These are phyloP conservation scores for Synanthedon vespiformis DNA, from an alignment of 2,888 invertebrate species.

Conservation along the genomic window DNA sequence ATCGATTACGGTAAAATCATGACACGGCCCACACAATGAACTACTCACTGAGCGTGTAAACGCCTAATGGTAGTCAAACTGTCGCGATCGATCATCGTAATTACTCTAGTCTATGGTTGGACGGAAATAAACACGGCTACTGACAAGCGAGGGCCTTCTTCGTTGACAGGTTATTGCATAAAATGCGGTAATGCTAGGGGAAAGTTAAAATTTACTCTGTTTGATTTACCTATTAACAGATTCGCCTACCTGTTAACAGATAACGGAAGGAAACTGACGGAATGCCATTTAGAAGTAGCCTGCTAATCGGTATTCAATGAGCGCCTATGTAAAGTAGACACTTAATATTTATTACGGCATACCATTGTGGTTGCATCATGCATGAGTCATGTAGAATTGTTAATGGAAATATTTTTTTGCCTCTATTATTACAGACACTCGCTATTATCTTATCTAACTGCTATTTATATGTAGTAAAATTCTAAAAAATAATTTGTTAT, in stretches of 20 bases:
- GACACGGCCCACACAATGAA: conserved; percentile 28
- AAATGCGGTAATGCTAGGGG: conserved; percentile 22
- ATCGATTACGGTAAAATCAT: conserved; percentile 36
- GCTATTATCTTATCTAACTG: too few species aligned
- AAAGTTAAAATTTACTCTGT: conserved; percentile 22
- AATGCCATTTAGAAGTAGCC: conserved; percentile 26
- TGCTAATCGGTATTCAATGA: conserved; percentile 46
- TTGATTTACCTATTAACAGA: not conserved
- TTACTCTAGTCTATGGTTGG: conserved; percentile 26
- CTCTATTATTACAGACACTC: too few species aligned
- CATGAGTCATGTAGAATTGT: conserved; percentile 19
- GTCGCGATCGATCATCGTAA: conserved; percentile 56
- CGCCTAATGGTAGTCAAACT: conserved; percentile 29
- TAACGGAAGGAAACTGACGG: conserved; percentile 24
- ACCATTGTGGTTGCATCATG: conserved; percentile 38
- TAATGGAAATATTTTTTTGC: not conserved
- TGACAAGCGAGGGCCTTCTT: conserved; percentile 49
- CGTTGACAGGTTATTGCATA: conserved; percentile 13
- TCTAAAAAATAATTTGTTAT: too few species aligned
- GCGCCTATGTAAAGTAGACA: conserved; percentile 20
- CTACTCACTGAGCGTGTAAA: conserved; percentile 33
- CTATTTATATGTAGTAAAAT: too few species aligned
- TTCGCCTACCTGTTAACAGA: conserved; percentile 9
- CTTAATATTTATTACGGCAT: conserved; percentile 27
- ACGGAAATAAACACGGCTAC: conserved; percentile 37